phyloP scores from a whole-genome alignment of 2,888 invertebrate species.

The Agonopterix arenella region DNA sequence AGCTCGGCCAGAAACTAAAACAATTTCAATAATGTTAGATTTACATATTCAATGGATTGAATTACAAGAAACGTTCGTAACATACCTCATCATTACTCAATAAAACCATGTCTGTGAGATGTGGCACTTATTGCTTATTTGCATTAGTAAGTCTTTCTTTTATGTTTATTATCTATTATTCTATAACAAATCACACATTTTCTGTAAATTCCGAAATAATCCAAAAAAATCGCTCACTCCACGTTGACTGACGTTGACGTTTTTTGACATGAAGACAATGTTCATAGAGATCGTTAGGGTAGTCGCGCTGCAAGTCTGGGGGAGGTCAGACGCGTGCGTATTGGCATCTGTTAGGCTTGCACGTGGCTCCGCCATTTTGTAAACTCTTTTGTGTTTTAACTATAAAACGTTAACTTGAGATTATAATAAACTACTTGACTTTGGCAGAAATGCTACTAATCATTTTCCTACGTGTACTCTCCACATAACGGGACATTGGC shows the following conservation, averaged over 20 bases:
- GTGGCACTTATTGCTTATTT: slow-evolving; percentile 7
- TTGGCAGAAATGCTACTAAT: too few relatives aligned
- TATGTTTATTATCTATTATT: slow-evolving; percentile 10
- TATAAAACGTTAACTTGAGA: too few relatives aligned
- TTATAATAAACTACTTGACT: too few relatives aligned
- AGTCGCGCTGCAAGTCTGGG: too few relatives aligned
- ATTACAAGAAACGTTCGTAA: not conserved
- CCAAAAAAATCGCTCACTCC: slow-evolving; percentile 17
- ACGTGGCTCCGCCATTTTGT: too few relatives aligned
- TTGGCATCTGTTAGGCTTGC: too few relatives aligned
- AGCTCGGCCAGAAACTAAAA: slow-evolving; percentile 90
- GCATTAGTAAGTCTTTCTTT: slow-evolving; percentile 6
- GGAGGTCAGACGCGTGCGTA: too few relatives aligned
- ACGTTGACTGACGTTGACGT: slow-evolving; percentile 27
- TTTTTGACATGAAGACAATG: not conserved
- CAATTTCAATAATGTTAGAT: slow-evolving; percentile 8
- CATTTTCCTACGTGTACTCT: too few relatives aligned
- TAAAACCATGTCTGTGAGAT: slow-evolving; percentile 76
- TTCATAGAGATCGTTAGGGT: too few relatives aligned
- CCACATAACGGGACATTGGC: too few relatives aligned
- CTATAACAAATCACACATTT: slow-evolving; percentile 25
- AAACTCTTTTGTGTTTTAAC: too few relatives aligned
- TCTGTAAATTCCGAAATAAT: slow-evolving; percentile 13
- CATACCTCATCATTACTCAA: slow-evolving; percentile 80
- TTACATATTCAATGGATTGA: not conserved